A percentile compares a stretch with the other conserved stretches of the same genome.
Evolutionary conservation across 2,888 invertebrate species (phyloP).

Genomic region (Chymomyza caudatula): DNA sequence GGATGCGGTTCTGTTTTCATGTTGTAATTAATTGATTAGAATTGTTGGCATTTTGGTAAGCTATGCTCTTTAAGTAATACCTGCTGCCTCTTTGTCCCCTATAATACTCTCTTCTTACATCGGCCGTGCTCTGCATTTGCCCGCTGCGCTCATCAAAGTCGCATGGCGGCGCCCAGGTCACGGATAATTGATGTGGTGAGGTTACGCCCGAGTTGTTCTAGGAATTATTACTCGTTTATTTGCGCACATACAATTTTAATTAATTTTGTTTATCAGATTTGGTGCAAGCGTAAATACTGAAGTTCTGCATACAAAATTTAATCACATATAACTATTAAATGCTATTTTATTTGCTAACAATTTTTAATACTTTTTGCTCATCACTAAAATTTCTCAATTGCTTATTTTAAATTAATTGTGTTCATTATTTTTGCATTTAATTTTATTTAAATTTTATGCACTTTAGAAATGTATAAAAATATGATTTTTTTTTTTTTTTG

Average conservation of each 20-base stretch:
- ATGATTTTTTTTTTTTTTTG: constrained; percentile 11
- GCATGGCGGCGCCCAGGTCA: constrained; percentile 77
- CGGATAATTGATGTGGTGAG: constrained; percentile 77
- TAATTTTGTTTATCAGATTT: constrained; percentile 5
- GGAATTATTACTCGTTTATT: constrained; percentile 28
- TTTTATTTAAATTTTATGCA: constrained; percentile 8
- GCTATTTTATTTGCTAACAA: constrained; percentile 4
- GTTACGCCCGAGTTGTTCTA: constrained; percentile 69
- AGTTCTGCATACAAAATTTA: neutral
- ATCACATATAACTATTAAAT: neutral
- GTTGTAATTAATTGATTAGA: neutral
- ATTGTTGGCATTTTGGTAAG: neutral
- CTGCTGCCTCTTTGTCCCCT: constrained; percentile 61
- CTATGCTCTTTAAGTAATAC: constrained; percentile 34
- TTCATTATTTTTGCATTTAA: constrained; percentile 1
- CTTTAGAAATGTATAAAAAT: neutral
- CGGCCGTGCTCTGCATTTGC: constrained; percentile 72
- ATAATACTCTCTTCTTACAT: constrained; percentile 55
- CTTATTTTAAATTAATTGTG: constrained; percentile 17
- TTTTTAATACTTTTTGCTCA: constrained; percentile 12
- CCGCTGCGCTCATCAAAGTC: constrained; percentile 58
- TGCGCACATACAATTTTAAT: neutral
- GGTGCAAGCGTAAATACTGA: neutral
- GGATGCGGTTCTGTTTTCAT: constrained; percentile 50
- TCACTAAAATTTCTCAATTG: constrained; percentile 9